Percentiles rank a stretch among this genome's conserved stretches.
phyloP scores from a whole-genome alignment of 2,888 invertebrate genomes.

The Metallyticus violacea region DNA sequence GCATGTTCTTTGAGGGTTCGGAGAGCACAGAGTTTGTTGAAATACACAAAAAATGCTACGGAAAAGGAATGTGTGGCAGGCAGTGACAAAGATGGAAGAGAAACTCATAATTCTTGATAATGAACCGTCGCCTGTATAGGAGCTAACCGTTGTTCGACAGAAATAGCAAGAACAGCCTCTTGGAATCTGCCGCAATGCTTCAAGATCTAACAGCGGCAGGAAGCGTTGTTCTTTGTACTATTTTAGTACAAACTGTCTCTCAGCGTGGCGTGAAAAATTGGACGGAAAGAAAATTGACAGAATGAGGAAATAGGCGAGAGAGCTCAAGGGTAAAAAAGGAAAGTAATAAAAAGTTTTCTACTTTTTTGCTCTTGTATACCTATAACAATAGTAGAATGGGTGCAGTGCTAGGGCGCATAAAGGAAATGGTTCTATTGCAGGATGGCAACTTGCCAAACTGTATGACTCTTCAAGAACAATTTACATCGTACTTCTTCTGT shows the following conservation, averaged over 20 bases:
- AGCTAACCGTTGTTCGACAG: neutral
- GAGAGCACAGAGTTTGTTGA: neutral
- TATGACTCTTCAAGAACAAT: neutral
- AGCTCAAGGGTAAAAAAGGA: neutral
- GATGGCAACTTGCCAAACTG: neutral
- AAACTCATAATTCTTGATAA: neutral
- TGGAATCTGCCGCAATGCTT: neutral
- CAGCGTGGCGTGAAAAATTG: neutral
- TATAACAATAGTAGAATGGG: neutral
- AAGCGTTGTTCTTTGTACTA: neutral
- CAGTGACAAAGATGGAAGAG: neutral
- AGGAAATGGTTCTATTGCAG: neutral
- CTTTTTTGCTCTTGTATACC: neutral
- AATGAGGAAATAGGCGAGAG: neutral
- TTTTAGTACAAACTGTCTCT: neutral
- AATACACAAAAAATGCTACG: neutral
- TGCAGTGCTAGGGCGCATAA: neutral
- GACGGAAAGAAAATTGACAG: neutral
- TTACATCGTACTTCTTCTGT: neutral
- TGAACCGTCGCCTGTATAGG: neutral
- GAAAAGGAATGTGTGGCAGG: neutral
- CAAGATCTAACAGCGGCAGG: neutral
- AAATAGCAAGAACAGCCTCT: neutral
- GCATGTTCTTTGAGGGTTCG: neutral
- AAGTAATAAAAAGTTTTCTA: neutral